phyloP scores from a whole-genome alignment of 2,888 invertebrate genomes.

The Heliconius ethilla region DNA sequence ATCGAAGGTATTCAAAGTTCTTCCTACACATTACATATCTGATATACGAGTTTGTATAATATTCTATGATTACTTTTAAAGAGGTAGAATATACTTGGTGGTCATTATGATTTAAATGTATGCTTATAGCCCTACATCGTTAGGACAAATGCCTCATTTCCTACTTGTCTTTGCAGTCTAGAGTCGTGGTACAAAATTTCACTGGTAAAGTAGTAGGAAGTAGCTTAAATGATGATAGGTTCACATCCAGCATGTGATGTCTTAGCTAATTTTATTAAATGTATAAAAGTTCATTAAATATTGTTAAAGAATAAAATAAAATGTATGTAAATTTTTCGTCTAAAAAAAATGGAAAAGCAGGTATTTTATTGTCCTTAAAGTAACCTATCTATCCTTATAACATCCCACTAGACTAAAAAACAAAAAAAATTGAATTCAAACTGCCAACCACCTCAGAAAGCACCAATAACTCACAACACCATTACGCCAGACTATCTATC shows the following conservation, averaged over 20 bases:
- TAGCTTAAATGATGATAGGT: background rate
- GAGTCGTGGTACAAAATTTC: background rate
- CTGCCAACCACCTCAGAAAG: background rate
- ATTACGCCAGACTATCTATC: background rate
- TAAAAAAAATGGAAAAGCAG: background rate
- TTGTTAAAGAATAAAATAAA: background rate
- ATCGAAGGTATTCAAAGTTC: background rate
- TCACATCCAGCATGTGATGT: background rate
- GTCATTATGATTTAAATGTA: constrained; percentile 1
- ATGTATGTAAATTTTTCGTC: background rate
- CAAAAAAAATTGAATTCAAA: background rate
- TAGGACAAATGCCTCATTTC: constrained; percentile 1
- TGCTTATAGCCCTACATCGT: constrained; percentile 9
- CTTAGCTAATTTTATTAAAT: background rate
- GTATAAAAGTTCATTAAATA: background rate
- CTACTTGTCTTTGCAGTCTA: background rate
- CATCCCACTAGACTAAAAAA: background rate
- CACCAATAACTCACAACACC: background rate
- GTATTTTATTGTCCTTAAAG: background rate
- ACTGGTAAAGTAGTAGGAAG: background rate
- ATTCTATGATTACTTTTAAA: background rate
- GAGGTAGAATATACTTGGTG: background rate
- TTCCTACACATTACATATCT: background rate
- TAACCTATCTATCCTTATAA: background rate
- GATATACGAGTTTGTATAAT: background rate